Evolutionary conservation across 2,888 invertebrate species (phyloP), one percentile per base, ranked within the genome.

Genomic region (Spatulosminthurus flaviceps): DNA sequence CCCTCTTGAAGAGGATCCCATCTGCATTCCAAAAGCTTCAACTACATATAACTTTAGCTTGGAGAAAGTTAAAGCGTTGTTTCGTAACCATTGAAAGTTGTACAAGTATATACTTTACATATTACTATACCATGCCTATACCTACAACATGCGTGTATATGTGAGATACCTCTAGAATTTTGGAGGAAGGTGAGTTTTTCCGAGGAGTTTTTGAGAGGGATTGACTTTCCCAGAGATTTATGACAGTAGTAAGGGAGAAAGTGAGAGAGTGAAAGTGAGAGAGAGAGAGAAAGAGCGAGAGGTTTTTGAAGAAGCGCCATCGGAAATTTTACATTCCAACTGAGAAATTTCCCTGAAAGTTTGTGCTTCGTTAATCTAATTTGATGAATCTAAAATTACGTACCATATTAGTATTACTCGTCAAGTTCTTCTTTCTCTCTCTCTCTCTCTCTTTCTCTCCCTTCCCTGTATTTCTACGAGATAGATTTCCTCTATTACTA

Each of bases 351-450:
- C n/a, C 13, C 21, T 21, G 22, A 74, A 74, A 74, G 60, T 74
- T 61, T 61, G 29, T 74, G 74, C 61, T 34, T 61, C 24, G 61
- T 74, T 74, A 74, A 74, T 74, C 74, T 64, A 74, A 74, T 74
- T 74, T 74, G 26, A 74, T 74, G 74, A 74, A 64, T 74, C 61
- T 22, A 13, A 74, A 61, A 28, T 51, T 60, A 64, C 64, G 64
- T 24, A 64, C 64, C 64, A 24, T 64, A 64, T 64, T 64, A 64
- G 64, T 64, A 64, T 22, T 64, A 64, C 26, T 11, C 11, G 22
- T 64, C 26, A 64, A 26, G 70, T 21, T 29, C n/a, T 19, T 67
- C 64, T n/a, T 22, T 26, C 19, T 64, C 24, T 16, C 34, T 29
- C n/a, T 67, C 22, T 41, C 22, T 29, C 41, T 42, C n/a, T 71